Conservation (phyloP, 2,888 invertebrate species). For the Pheosia tremula region DNA sequence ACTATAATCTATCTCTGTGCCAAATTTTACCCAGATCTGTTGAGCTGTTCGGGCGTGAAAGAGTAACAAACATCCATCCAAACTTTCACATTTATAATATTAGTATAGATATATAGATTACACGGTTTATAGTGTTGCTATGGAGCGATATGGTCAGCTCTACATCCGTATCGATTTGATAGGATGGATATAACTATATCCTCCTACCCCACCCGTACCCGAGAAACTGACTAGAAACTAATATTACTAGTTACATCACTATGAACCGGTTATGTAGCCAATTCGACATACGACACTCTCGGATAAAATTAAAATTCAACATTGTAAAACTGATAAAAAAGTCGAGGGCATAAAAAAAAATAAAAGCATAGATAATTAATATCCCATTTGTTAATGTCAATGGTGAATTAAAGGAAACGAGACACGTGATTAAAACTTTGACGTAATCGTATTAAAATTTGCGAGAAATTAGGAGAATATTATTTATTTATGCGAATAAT, state of each 20-base stretch:
- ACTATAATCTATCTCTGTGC: too few species aligned
- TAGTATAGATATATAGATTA: neutral
- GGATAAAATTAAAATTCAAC: neutral
- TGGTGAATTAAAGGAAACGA: slow-evolving; percentile 16
- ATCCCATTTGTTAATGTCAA: slow-evolving; percentile 28
- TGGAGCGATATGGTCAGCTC: slow-evolving; percentile 5
- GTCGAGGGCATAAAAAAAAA: slow-evolving; percentile 9
- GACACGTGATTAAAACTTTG: neutral
- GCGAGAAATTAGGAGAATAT: neutral
- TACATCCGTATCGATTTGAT: slow-evolving; percentile 49
- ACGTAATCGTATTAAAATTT: neutral
- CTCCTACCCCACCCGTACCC: slow-evolving; percentile 23
- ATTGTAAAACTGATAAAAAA: slow-evolving; percentile 2
- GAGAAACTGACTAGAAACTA: slow-evolving; percentile 18
- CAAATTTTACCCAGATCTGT: too few species aligned
- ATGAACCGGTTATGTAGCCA: neutral
- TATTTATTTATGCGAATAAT: slow-evolving; percentile 12
- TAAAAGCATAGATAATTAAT: slow-evolving; percentile 12
- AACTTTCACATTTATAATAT: too few species aligned
- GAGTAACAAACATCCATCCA: too few species aligned
- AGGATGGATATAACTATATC: slow-evolving; percentile 61
- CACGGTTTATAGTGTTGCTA: slow-evolving; percentile 20
- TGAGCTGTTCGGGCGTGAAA: too few species aligned
- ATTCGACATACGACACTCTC: slow-evolving; percentile 1
- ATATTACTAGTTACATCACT: slow-evolving; percentile 16